Evolutionary conservation across 2,113 vertebrate genomes (phyloP).

Genomic region (Cathartes aura): DNA sequence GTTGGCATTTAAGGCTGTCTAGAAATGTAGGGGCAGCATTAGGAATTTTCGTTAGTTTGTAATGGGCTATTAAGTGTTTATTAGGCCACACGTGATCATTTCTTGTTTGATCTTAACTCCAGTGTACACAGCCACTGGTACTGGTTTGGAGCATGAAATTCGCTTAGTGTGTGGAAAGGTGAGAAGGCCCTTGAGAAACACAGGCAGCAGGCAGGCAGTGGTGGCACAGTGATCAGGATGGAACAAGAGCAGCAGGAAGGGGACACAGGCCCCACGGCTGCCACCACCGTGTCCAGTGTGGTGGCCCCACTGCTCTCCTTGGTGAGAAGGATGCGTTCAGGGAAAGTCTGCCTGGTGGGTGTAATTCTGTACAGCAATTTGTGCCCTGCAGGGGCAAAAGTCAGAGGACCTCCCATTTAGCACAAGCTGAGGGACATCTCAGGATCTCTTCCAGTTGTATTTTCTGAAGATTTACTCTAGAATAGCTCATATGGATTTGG

Average conservation of each 20-base stretch:
- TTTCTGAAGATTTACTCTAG: background rate
- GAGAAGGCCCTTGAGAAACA: background rate
- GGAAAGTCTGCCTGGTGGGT: background rate
- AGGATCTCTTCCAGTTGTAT: background rate
- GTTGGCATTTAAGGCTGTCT: background rate
- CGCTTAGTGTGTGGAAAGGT: background rate
- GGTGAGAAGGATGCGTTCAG: background rate
- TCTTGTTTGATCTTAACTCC: background rate
- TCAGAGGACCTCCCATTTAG: background rate
- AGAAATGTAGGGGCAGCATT: background rate
- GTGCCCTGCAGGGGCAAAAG: background rate
- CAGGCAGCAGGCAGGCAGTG: accelerated
- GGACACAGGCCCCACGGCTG: background rate
- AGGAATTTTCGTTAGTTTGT: background rate
- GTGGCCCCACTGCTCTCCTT: background rate
- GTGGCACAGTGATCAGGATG: background rate
- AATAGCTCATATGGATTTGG: background rate
- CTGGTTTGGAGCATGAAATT: background rate
- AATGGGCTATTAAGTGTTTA: background rate
- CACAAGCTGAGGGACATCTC: background rate
- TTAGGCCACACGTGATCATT: background rate
- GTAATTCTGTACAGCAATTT: background rate
- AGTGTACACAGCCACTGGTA: accelerated
- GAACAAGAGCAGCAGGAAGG: background rate
- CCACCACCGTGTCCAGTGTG: accelerated